A percentile compares a stretch with the other conserved stretches of the same genome.
phyloP scores from a whole-genome alignment of 2,113 vertebrate species.

The Dascyllus trimaculatus region DNA sequence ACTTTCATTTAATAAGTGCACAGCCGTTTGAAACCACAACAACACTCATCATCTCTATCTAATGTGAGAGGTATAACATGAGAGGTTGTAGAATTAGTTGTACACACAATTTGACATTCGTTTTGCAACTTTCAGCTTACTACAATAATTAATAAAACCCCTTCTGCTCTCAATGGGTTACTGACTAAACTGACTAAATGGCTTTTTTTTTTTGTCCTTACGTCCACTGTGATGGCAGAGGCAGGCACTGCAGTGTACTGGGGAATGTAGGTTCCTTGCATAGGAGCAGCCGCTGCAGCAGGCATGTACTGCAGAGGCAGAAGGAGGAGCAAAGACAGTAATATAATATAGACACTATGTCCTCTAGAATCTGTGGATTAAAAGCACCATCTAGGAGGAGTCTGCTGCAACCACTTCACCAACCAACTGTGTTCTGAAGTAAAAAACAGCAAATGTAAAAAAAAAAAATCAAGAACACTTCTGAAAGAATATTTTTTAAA shows the following conservation, averaged over 20 bases:
- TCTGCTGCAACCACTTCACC: background rate
- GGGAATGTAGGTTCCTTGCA: conserved; percentile 99
- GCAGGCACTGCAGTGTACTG: conserved; percentile 99
- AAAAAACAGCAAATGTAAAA: background rate
- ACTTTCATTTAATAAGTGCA: no score
- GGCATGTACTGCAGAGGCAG: conserved; percentile 94
- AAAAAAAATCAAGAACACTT: no score
- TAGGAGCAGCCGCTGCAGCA: conserved; percentile 97
- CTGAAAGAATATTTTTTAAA: background rate
- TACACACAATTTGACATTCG: no score
- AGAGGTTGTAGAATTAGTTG: no score
- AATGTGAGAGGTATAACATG: no score
- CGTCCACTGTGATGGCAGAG: conserved; percentile 98
- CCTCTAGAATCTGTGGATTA: background rate
- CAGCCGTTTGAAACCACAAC: no score
- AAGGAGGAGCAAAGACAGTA: conserved; percentile 14
- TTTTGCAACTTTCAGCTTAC: no score
- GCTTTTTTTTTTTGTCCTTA: conserved; percentile 81
- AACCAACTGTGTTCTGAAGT: background rate
- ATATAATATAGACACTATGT: background rate
- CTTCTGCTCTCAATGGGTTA: background rate
- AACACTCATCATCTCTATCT: no score
- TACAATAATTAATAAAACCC: background rate
- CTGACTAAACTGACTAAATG: conserved; percentile 2
- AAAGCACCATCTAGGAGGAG: background rate